phyloP scores from a whole-genome alignment of 2,797 vertebrate species.

The Acanthurus lineatus region DNA sequence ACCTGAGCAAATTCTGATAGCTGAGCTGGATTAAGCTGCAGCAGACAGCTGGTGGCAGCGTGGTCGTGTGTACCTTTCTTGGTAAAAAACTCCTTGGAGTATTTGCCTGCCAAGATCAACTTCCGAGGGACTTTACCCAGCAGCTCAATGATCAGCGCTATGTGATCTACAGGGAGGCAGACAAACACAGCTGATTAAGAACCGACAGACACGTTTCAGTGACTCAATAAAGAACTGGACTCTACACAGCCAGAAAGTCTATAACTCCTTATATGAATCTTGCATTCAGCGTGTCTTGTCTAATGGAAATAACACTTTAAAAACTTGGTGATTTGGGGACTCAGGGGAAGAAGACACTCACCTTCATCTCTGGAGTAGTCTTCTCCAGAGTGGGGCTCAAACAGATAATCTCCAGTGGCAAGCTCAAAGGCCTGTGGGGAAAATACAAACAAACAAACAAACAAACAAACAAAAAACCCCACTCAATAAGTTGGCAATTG shows the following conservation, averaged over 20 bases:
- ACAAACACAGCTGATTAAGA: slow-evolving; percentile 19
- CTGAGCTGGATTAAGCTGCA: slow-evolving; percentile 21
- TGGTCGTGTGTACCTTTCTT: slow-evolving; percentile 92
- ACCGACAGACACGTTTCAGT: neutral
- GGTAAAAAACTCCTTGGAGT: slow-evolving; percentile 99
- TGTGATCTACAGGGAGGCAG: slow-evolving; percentile 89
- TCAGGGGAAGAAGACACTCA: slow-evolving; percentile 39
- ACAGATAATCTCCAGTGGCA: slow-evolving; percentile 97
- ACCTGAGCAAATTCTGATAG: slow-evolving; percentile 32
- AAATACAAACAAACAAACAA: neutral
- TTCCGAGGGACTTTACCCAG: slow-evolving; percentile 97
- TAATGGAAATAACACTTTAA: neutral
- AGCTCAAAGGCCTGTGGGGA: slow-evolving; percentile 93
- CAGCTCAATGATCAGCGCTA: slow-evolving; percentile 98
- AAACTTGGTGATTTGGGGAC: neutral
- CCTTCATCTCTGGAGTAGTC: slow-evolving; percentile 99
- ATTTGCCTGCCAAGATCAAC: slow-evolving; percentile 95
- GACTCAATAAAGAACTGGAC: neutral
- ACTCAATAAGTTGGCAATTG: no score
- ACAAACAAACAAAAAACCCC: neutral
- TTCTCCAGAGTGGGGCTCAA: slow-evolving; percentile 98
- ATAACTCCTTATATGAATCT: neutral
- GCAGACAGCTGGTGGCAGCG: slow-evolving; percentile 24
- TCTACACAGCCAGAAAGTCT: neutral
- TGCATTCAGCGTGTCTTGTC: neutral